Evolutionary conservation across 92 coral and sea anemone genomes (phyloP), one percentile per base, ranked within the genome.

Genomic region (Heteractis magnifica): DNA sequence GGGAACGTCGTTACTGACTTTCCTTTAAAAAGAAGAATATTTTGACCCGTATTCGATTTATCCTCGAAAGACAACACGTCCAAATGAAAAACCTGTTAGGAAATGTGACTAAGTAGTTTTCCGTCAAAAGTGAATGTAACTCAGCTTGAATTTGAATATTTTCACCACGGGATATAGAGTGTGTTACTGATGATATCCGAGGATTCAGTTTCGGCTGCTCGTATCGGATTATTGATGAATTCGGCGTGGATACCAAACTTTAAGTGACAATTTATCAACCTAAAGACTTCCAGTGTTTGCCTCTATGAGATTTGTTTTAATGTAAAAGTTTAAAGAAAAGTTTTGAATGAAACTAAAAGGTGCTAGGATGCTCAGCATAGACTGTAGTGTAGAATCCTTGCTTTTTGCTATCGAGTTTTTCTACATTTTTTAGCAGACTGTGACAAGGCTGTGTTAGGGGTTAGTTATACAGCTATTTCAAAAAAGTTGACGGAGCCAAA

Each of bases 241-340:
- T 64, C 2, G 7, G 20, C 8, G 21, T 15, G n/a, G 2, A 64
- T 19, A 64, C 71, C 58, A 5, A 64, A 64, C 10, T 18, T 19
- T 5, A 64, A 64, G 71, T 64, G 10, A 64, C 71, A 64, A 64
- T 64, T 64, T 64, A 64, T 64, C 71, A 64, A 64, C 71, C 71
- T 64, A 9, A 23, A 64, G 8, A n/a, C 4, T 34, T 34, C 44
- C 44, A 34, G 44, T 34, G 44, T 34, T 34, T 34, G 44, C 44
- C 44, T 34, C 44, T 34, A 34, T 12, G 58, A 53, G 58, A 53
- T 0, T 0, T 8, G 9, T 53, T 53, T 53, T 53, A 53, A 53
- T 53, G 9, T 11, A 8, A 12, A 8, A 12, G 1, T 53, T 53
- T 12, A 12, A 34, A 34, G 44, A 34, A 34, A 34, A 1, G 44